Evolutionary conservation across 2,888 invertebrate species (phyloP), one percentile per base, ranked within the genome.

Genomic region (Zaprionus obscuricornis): DNA sequence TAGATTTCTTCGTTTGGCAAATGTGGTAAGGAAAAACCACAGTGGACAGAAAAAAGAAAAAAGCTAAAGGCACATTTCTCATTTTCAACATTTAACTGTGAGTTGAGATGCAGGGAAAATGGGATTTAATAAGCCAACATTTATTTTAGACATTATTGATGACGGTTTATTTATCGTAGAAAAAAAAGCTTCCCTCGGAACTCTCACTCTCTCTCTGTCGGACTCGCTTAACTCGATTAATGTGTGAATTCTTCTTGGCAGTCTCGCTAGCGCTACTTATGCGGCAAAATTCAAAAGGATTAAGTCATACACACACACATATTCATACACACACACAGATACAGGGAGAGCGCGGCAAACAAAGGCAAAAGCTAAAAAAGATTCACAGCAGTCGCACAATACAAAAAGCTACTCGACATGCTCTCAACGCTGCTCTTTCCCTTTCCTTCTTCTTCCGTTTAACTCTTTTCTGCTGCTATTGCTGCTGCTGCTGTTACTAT

Each of bases 281-380:
- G 87, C 87, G 86, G 86, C 86, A 86, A 84, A 87, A 74, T 76
- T 82, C 77, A 87, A 86, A 86, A 83, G 87, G 87, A 87, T 87
- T 87, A 86, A 76, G 68, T 64, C 71, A 68, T 60, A 62, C 59
- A 58, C 60, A 36, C 16, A 20, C 52, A 27, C 22, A 14, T 29
- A 14, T 42, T 31, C 27, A 63, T 55, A 56, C 60, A 65, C 46
- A 42, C 42, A 59, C 49, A 40, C 11, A 24, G 3, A 42, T 14
- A 36, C 24, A 33, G n/a, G n/a, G n/a, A n/a, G n/a, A n/a, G n/a
- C 43, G 33, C 24, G 13, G 26, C 62, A 47, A 54, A 81, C 78
- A 82, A 78, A 72, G 57, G 75, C 56, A 47, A 47, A 59, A 66
- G 43, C 67, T 52, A 14, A 79, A 77, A 81, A 78, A 75, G 76